A percentile compares a stretch with the other conserved stretches of the same genome.
Conservation (phyloP, 2,113 vertebrate genomes). For the Siniperca knerii region DNA sequence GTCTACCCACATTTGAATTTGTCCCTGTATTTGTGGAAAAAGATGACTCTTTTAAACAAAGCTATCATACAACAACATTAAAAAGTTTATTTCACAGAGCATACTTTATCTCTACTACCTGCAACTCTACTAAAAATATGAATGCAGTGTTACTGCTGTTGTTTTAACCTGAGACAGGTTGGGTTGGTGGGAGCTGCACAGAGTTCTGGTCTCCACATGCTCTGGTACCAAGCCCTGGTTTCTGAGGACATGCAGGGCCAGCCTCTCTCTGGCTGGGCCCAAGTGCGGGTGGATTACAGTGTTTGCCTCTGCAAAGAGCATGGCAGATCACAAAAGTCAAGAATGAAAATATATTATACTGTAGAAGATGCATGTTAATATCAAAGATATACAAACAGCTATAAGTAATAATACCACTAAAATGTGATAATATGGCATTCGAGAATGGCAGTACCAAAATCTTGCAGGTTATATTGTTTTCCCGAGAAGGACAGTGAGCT, state of each 20-base stretch:
- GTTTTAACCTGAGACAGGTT: constrained; percentile 76
- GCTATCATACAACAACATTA: background rate
- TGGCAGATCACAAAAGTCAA: background rate
- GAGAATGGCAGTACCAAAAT: constrained; percentile 87
- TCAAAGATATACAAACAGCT: background rate
- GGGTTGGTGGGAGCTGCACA: constrained; percentile 95
- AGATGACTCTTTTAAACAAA: background rate
- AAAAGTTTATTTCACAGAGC: background rate
- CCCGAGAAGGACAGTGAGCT: constrained; percentile 87
- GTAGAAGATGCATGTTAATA: background rate
- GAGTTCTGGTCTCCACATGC: constrained; percentile 94
- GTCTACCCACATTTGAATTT: constrained; percentile 98
- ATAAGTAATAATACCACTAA: background rate
- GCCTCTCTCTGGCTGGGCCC: constrained; percentile 89
- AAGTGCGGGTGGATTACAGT: constrained; percentile 90
- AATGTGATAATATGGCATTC: background rate
- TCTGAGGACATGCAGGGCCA: constrained; percentile 93
- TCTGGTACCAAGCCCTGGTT: constrained; percentile 92
- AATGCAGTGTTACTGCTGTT: background rate
- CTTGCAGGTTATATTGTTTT: constrained; percentile 87
- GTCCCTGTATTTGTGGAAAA: constrained; percentile 84
- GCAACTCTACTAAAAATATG: background rate
- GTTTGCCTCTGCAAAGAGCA: constrained; percentile 87
- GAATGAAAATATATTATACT: background rate
- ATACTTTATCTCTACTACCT: background rate